Evolutionary conservation across 2,113 vertebrate species (phyloP), one percentile per base, ranked within the genome.

Genomic region (Glaucomys volans): DNA sequence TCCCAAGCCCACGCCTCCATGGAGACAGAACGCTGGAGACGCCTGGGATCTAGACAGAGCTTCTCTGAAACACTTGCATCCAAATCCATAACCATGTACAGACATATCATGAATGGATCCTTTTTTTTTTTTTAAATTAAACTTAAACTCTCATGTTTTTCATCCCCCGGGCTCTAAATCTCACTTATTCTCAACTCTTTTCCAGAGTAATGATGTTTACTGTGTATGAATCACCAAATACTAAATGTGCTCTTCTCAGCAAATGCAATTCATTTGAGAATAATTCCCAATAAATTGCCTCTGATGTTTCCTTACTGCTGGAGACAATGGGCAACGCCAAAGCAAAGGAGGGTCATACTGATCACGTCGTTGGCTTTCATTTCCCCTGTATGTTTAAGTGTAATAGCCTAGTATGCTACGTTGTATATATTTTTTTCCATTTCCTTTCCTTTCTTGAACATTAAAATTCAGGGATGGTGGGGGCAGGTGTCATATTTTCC

Each of bases 251-350:
- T 84, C 86, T 92, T 97, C 92, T 95, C 90, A 90, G 95, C 90
- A 96, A 97, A 93, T 80, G 77, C 92, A 76, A 85, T 96, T 97
- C 96, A 93, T 81, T 93, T 92, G 69, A 92, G 83, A 97, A 66
- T 72, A 47, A 96, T 26, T 92, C 28, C 30, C n/a, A 59, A 84
- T 64, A 85, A 80, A 80, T 40, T 8, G 88, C 94, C 79, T 77
- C 37, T 8, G 77, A 50, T 90, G 64, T 66, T 95, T 94, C 74
- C 77, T 97, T 72, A 94, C 84, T 67, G 71, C 87, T 40, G 12
- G 88, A 89, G 20, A 86, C 67, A 90, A 18, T 7, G 3, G 26
- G 32, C 71, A 81, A 4, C 2, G 0, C 17, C 20, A 22, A 37
- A 76, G 57, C 91, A 52, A 8, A 12, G 37, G 90, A 87, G 92